These are phyloP conservation scores for Lepidurus apus DNA, from an alignment of 1,140 invertebrate genomes.

Conservation along the genomic window DNA sequence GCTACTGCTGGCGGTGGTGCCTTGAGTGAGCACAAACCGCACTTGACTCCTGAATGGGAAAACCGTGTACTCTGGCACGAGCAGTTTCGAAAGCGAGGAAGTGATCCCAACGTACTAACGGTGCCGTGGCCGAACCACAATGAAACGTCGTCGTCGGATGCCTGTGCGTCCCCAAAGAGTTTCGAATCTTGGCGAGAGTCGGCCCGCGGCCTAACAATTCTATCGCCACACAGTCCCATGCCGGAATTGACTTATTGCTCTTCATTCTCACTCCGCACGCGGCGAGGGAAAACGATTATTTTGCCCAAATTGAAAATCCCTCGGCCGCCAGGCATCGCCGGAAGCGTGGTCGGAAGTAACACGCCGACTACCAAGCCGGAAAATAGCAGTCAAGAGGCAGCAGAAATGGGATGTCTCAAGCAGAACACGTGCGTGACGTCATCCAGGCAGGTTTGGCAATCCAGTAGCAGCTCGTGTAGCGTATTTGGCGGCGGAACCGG, in stretches of 20 bases:
- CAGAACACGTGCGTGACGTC: background rate
- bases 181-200: background rate
- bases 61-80: background rate
- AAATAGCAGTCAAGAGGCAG: background rate
- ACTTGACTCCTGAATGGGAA: background rate
- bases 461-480: background rate
- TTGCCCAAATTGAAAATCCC: constrained; percentile 67
- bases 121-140: background rate
- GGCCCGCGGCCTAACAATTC: constrained; percentile 14
- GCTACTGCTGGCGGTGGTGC: background rate
- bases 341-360: background rate
- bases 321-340: constrained; percentile 60
- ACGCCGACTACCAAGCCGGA: background rate
- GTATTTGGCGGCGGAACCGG: background rate
- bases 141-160: background rate
- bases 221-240: constrained; percentile 25
- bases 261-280: constrained; percentile 50
- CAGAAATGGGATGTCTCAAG: background rate
- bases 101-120: background rate
- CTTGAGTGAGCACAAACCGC: too few relatives aligned
- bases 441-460: background rate
- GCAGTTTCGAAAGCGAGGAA: background rate
- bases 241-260: constrained; percentile 27
- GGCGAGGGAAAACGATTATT: constrained; percentile 64
- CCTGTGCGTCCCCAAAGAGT: background rate